Evolutionary conservation across 2,888 invertebrate species (phyloP).

Genomic region (Andrena dorsata): DNA sequence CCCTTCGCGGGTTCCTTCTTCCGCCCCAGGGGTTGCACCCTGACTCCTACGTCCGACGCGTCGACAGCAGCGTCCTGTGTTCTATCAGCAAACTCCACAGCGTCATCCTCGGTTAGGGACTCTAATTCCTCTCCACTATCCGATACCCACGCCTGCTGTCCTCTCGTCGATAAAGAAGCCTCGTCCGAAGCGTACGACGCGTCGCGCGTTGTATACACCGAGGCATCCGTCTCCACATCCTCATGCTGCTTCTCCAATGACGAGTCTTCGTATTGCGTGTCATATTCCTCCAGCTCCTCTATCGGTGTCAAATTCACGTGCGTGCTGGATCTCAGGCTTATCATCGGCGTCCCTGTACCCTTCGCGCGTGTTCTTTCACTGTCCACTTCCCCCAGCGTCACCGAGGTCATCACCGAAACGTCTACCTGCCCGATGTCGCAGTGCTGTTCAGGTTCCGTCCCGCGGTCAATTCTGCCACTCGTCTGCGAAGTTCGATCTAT

Average conservation of each 20-base stretch:
- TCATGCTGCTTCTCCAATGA: not conserved
- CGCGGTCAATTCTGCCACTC: not conserved
- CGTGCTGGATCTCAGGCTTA: no score
- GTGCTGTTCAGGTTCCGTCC: not conserved
- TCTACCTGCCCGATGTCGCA: accelerated
- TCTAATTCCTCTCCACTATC: no score
- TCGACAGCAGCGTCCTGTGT: not conserved
- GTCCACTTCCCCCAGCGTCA: not conserved
- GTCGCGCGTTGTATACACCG: not conserved
- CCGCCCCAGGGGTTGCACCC: not conserved
- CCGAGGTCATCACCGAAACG: not conserved
- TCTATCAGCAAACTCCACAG: no score
- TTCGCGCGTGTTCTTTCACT: no score
- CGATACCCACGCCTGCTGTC: no score
- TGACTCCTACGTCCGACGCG: not conserved
- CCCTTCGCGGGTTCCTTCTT: not conserved
- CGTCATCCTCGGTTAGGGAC: no score
- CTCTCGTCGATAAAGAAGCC: no score
- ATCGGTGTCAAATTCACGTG: not conserved
- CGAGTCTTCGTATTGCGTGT: not conserved
- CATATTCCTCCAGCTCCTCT: not conserved
- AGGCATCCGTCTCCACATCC: not conserved
- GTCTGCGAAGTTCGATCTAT: not conserved
- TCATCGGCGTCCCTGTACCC: no score
- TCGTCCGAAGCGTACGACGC: no score